phyloP scores from a whole-genome alignment of 2,113 vertebrate species.

The Mobula hypostoma region DNA sequence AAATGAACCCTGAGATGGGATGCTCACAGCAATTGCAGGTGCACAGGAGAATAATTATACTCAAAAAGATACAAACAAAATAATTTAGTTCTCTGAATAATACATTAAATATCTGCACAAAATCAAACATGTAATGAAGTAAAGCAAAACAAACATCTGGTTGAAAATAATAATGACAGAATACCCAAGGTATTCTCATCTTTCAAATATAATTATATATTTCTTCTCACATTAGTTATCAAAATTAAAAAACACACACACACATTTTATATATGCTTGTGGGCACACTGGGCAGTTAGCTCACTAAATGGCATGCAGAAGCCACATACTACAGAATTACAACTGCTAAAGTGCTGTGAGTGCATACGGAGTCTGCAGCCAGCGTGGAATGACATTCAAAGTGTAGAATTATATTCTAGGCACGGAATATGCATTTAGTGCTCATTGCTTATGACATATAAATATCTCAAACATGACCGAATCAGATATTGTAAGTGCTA shows the following conservation, averaged over 20 bases:
- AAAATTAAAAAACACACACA: neutral
- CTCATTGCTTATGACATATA: neutral
- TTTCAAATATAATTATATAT: neutral
- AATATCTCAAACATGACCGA: neutral
- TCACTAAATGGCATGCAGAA: neutral
- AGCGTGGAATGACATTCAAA: neutral
- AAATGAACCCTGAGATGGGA: neutral
- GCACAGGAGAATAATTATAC: neutral
- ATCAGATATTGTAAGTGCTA: neutral
- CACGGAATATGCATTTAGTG: neutral
- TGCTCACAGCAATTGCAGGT: neutral
- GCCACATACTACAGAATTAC: neutral
- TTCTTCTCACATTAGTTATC: neutral
- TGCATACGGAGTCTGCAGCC: neutral
- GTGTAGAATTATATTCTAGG: neutral
- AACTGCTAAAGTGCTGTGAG: neutral
- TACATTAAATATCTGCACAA: neutral
- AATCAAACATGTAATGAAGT: neutral
- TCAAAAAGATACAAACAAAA: neutral
- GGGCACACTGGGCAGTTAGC: neutral
- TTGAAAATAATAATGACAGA: neutral
- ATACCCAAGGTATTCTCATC: neutral
- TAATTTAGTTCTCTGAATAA: conserved; percentile 1
- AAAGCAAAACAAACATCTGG: neutral
- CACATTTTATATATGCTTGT: too few relatives aligned